Percentiles rank a stretch among this genome's conserved stretches.
Evolutionary conservation across 2,888 invertebrate genomes (phyloP).

Genomic region (Synergus umbraculus): DNA sequence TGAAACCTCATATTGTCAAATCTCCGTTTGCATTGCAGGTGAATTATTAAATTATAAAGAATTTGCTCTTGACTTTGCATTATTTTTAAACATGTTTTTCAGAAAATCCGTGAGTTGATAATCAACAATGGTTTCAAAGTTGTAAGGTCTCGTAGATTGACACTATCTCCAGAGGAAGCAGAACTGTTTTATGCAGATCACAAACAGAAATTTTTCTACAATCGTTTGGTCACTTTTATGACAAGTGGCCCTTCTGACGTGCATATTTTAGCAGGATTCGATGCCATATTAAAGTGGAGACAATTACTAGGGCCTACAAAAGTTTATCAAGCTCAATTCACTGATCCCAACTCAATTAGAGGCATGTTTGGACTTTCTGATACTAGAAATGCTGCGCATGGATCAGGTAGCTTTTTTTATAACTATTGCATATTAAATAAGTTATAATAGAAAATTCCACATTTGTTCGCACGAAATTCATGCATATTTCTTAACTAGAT

Average conservation of each 20-base stretch:
- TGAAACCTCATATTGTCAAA: constrained; percentile 91
- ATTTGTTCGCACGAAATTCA: background rate
- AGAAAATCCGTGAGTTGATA: constrained; percentile 84
- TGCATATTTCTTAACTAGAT: constrained; percentile 79
- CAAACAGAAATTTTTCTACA: constrained; percentile 89
- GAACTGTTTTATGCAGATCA: constrained; percentile 91
- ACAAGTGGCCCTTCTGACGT: constrained; percentile 91
- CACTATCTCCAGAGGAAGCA: constrained; percentile 82
- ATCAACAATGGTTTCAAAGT: constrained; percentile 85
- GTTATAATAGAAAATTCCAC: background rate
- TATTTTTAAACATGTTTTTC: constrained; percentile 54
- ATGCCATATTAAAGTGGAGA: constrained; percentile 91
- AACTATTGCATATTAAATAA: constrained; percentile 2
- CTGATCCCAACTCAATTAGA: constrained; percentile 87
- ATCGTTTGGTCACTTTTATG: constrained; percentile 90
- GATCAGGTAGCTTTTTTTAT: constrained; percentile 84
- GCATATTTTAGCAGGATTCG: constrained; percentile 86
- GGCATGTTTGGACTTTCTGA: constrained; percentile 94
- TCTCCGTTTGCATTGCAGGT: constrained; percentile 85
- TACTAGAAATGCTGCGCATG: constrained; percentile 96
- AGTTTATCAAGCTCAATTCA: constrained; percentile 88
- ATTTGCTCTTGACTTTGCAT: background rate
- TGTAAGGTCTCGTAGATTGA: constrained; percentile 83
- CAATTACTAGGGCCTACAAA: constrained; percentile 93
- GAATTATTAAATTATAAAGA: constrained; percentile 47